Conservation (phyloP, 64 coral and sea anemone species). For the Dendrophyllia cribrosa region DNA sequence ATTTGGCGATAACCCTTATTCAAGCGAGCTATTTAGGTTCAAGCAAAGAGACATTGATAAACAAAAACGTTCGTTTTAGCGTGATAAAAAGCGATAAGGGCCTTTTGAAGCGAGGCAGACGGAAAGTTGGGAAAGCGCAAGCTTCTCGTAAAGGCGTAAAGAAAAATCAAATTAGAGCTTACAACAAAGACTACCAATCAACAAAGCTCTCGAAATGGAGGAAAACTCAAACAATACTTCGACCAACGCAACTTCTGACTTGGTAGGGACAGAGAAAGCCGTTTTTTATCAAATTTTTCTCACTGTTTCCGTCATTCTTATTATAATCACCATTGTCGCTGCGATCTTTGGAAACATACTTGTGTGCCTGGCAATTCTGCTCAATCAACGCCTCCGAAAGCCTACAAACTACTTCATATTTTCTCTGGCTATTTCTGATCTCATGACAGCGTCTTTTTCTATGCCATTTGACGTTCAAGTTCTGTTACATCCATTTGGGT, state of each 20-base stretch:
- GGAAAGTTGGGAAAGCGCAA: no score
- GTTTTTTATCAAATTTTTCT: constrained; percentile 1
- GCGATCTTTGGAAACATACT: constrained; percentile 83
- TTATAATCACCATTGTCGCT: constrained; percentile 54
- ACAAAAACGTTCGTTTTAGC: neutral
- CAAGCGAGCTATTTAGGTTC: neutral
- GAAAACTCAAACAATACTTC: constrained; percentile 2
- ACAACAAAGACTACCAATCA: neutral
- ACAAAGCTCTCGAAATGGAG: neutral
- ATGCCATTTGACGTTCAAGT: constrained; percentile 89
- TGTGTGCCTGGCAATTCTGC: constrained; percentile 75
- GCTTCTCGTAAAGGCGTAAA: no score
- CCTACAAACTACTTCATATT: constrained; percentile 87
- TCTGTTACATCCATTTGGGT: constrained; percentile 11
- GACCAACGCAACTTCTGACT: neutral
- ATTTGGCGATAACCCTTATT: neutral
- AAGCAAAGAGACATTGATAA: neutral
- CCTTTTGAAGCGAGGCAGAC: neutral
- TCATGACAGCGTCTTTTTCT: constrained; percentile 74
- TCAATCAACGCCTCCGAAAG: constrained; percentile 78
- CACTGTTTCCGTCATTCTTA: neutral
- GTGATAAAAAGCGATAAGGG: neutral
- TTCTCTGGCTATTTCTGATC: constrained; percentile 85
- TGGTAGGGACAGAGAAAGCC: no score
- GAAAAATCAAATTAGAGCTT: no score